Percentiles rank a stretch among this genome's conserved stretches.
phyloP scores from a whole-genome alignment of 2,113 vertebrate species.

The Cottus gobio region DNA sequence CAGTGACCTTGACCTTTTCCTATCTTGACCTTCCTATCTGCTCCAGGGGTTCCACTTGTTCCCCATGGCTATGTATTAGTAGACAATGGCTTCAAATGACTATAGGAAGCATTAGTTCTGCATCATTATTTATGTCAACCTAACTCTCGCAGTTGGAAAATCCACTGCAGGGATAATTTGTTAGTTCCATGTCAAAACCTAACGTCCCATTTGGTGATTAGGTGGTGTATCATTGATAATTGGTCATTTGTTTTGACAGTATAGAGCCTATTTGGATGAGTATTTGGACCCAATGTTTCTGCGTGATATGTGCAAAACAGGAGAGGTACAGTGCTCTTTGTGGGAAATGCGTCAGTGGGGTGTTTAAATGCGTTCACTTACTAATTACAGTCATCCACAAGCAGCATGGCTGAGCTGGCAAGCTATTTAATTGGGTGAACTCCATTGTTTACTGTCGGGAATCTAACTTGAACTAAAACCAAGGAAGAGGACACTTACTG shows the following conservation, averaged over 20 bases:
- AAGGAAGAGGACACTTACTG: constrained; percentile 1
- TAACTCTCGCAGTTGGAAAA: neutral
- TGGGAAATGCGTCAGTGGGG: neutral
- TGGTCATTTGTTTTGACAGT: constrained; percentile 42
- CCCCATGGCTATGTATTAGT: neutral
- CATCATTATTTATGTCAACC: neutral
- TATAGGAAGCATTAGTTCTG: neutral
- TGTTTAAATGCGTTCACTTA: constrained; percentile 25
- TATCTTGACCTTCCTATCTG: too few relatives aligned
- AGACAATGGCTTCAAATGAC: neutral
- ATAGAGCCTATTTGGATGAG: constrained; percentile 24
- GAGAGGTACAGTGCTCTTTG: neutral
- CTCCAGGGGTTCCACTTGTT: neutral
- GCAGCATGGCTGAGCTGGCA: constrained; percentile 25
- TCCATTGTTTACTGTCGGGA: constrained; percentile 26
- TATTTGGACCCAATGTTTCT: constrained; percentile 27
- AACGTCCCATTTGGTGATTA: neutral
- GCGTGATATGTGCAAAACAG: constrained; percentile 11
- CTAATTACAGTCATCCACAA: constrained; percentile 29
- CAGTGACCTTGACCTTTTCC: neutral
- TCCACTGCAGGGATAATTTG: neutral
- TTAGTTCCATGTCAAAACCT: constrained; percentile 14
- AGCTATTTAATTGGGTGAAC: constrained; percentile 29
- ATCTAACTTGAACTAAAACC: constrained; percentile 15
- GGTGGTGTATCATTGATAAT: constrained; percentile 23